phyloP scores from a whole-genome alignment of 2,113 vertebrate species.

The Dipodomys stephensi region DNA sequence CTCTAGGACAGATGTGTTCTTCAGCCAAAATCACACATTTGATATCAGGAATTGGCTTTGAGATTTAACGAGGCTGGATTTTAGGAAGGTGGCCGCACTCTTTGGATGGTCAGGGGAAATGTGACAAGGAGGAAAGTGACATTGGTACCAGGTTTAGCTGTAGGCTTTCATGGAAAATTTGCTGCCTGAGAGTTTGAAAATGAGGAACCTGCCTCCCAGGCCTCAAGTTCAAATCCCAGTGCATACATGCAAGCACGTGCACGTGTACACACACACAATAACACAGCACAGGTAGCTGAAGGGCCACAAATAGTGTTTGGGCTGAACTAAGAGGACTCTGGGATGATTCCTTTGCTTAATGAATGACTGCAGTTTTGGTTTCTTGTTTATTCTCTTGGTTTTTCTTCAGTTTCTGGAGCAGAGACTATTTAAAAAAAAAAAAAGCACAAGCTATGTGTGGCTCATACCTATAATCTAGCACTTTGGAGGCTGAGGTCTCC shows the following conservation, averaged over 20 bases:
- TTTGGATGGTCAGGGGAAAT: not conserved
- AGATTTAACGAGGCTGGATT: not conserved
- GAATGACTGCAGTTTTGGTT: too few species aligned
- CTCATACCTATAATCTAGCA: too few species aligned
- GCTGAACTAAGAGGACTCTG: not conserved
- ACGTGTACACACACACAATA: too few species aligned
- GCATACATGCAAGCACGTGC: too few species aligned
- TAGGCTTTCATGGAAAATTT: not conserved
- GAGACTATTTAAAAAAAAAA: not conserved
- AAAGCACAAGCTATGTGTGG: not conserved
- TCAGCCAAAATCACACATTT: not conserved
- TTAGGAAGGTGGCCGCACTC: not conserved
- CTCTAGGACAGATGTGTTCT: not conserved
- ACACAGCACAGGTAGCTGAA: not conserved
- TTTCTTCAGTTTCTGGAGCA: constrained; percentile 2
- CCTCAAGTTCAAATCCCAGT: too few species aligned
- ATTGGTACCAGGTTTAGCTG: not conserved
- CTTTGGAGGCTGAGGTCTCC: too few species aligned
- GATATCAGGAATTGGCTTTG: not conserved
- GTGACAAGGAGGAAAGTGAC: not conserved
- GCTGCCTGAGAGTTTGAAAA: not conserved
- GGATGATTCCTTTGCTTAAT: not conserved
- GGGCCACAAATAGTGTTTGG: not conserved
- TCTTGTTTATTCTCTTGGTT: not conserved
- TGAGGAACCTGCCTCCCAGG: not conserved